These are phyloP conservation scores for Drosophila saltans DNA, from an alignment of 1,140 invertebrate species.

Conservation along the genomic window DNA sequence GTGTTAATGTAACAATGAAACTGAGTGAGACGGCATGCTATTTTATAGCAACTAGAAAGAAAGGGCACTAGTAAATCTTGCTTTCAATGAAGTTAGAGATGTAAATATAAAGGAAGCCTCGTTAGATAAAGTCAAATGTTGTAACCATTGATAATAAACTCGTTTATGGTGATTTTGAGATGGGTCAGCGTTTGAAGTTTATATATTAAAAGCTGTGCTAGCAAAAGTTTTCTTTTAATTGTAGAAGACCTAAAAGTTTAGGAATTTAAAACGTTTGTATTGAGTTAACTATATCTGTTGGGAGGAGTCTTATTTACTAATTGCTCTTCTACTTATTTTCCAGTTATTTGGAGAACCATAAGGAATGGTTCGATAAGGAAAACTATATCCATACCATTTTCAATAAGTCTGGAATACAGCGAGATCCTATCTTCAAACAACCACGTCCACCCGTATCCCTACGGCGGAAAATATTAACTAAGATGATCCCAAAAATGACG, in stretches of 20 bases:
- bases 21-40: not conserved
- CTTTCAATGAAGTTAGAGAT: too few species aligned
- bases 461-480: not conserved
- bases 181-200: too few species aligned
- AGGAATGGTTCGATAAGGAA: conserved; percentile 88
- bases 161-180: too few species aligned
- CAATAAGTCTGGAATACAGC: not conserved
- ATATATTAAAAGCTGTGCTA: too few species aligned
- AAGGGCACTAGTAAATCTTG: not conserved
- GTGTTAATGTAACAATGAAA: not conserved
- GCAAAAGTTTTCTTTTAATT: too few species aligned
- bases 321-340: conserved; percentile 55
- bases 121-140: conserved; percentile 7
- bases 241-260: too few species aligned
- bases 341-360: conserved; percentile 87
- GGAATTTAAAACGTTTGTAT: too few species aligned
- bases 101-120: not conserved
- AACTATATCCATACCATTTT: conserved; percentile 79
- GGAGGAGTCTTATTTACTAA: too few species aligned
- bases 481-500: not conserved
- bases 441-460: not conserved
- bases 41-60: not conserved
- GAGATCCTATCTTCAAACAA: too few species aligned
- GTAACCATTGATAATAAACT: too few species aligned
- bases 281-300: too few species aligned